These are phyloP conservation scores for Scaptodrosophila latifasciaeformis DNA, from an alignment of 2,888 invertebrate species.

Conservation along the genomic window DNA sequence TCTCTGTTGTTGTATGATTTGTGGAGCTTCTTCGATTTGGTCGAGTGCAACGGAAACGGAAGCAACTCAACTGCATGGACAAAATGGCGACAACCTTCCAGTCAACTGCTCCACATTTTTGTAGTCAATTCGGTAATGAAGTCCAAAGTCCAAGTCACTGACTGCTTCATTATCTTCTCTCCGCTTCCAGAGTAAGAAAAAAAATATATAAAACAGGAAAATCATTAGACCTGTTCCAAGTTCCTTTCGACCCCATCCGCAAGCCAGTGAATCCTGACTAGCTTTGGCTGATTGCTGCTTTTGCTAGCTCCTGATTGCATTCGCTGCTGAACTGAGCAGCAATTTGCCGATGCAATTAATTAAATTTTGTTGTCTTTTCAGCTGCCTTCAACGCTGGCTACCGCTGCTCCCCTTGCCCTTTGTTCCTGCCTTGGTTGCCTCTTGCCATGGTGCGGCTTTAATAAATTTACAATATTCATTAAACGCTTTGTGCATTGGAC, in stretches of 20 bases:
- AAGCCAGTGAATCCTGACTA: too few species aligned
- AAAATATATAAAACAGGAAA: too few species aligned
- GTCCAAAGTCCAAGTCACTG: too few species aligned
- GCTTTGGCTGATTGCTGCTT: constrained; percentile 42
- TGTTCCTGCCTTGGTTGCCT: constrained; percentile 24
- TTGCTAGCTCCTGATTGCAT: constrained; percentile 49
- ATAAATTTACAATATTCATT: constrained; percentile 57
- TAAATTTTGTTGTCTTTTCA: constrained; percentile 42
- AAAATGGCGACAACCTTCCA: constrained; percentile 22
- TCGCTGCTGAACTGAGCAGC: constrained; percentile 12
- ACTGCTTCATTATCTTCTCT: constrained; percentile 1
- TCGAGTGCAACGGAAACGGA: constrained; percentile 62
- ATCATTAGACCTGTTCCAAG: neutral
- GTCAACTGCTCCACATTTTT: constrained; percentile 24
- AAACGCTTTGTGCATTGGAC: constrained; percentile 34
- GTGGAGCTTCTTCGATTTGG: constrained; percentile 51
- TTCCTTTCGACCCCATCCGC: neutral
- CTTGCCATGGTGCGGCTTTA: constrained; percentile 43
- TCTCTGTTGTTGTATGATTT: constrained; percentile 34
- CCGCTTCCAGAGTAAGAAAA: too few species aligned
- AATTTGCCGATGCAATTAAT: constrained; percentile 56
- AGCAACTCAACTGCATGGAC: constrained; percentile 52
- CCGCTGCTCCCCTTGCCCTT: constrained; percentile 16
- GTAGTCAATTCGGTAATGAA: constrained; percentile 70
- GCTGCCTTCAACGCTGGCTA: neutral